Conservation (phyloP, 2,888 invertebrate genomes). For the Cremastinae sp. region DNA sequence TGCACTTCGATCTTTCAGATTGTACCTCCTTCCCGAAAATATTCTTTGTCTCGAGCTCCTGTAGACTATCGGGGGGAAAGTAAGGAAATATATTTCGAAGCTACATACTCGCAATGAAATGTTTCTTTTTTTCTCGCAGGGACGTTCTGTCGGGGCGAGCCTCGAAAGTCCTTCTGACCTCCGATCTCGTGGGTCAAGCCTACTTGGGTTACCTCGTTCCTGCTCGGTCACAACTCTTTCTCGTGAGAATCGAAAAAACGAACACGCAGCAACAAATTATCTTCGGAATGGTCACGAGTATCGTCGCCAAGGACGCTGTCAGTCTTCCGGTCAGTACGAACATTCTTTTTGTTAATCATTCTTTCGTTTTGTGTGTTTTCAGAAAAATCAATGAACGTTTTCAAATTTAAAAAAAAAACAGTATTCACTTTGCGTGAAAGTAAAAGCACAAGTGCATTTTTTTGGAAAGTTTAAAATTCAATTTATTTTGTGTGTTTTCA, state of each 20-base stretch:
- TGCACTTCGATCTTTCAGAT: conserved; percentile 28
- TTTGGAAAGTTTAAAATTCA: no score
- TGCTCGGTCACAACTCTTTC: conserved; percentile 85
- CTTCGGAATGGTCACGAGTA: conserved; percentile 87
- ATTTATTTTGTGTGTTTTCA: conserved; percentile 8
- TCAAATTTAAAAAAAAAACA: neutral
- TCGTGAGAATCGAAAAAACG: conserved; percentile 86
- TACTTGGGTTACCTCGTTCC: conserved; percentile 90
- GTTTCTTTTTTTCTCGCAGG: conserved; percentile 75
- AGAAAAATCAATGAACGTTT: neutral
- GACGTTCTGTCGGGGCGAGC: conserved; percentile 83
- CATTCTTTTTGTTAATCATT: conserved; percentile 21
- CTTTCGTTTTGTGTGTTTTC: conserved; percentile 36
- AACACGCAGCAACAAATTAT: conserved; percentile 86
- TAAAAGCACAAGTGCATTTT: neutral
- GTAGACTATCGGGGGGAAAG: conserved; percentile 33
- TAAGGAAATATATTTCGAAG: neutral
- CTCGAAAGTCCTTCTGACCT: conserved; percentile 90
- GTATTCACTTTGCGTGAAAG: neutral
- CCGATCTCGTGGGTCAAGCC: conserved; percentile 92
- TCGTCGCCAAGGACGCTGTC: conserved; percentile 92
- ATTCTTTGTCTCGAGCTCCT: conserved; percentile 30
- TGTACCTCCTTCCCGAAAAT: conserved; percentile 23
- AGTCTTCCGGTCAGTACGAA: conserved; percentile 84
- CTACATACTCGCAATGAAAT: conserved; percentile 8